These are phyloP conservation scores for Chelidonichthys spinosus DNA, from an alignment of 2,797 vertebrate species.

Conservation along the genomic window DNA sequence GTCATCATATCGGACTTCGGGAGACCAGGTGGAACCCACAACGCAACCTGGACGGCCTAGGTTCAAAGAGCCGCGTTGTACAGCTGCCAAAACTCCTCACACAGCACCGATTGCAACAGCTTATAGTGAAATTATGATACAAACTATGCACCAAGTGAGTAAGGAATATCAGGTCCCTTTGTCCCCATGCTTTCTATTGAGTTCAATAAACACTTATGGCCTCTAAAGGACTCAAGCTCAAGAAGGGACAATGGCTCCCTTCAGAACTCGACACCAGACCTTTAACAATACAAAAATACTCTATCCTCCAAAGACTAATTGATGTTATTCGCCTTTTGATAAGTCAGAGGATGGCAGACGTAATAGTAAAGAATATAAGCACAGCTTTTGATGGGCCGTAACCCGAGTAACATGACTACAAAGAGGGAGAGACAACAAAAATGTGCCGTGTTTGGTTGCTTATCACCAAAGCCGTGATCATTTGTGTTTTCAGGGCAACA, in stretches of 20 bases:
- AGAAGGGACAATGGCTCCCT: conserved; percentile 81
- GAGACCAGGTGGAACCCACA: conserved; percentile 74
- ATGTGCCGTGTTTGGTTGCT: conserved; percentile 72
- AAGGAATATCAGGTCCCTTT: conserved; percentile 85
- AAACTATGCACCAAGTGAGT: conserved; percentile 82
- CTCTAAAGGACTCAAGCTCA: conserved; percentile 79
- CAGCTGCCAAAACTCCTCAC: conserved; percentile 76
- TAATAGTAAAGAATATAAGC: conserved; percentile 74
- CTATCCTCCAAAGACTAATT: conserved; percentile 86
- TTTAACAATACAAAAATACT: conserved; percentile 83
- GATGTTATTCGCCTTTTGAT: conserved; percentile 83
- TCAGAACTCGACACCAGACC: conserved; percentile 83
- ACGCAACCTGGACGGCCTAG: conserved; percentile 54
- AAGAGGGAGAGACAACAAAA: conserved; percentile 70
- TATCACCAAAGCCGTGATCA: conserved; percentile 68
- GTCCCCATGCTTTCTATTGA: conserved; percentile 80
- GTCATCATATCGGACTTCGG: conserved; percentile 73
- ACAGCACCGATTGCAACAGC: conserved; percentile 69
- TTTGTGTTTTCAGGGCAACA: conserved; percentile 76
- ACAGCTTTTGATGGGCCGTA: conserved; percentile 72
- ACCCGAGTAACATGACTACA: conserved; percentile 72
- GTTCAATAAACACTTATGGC: conserved; percentile 85
- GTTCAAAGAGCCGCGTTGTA: conserved; percentile 80
- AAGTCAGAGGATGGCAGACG: conserved; percentile 76
- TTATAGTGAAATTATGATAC: conserved; percentile 82